Evolutionary conservation across 37 sponge, comb jelly and placozoan species (phyloP).

Genomic region (Chondrosia reniformis): DNA sequence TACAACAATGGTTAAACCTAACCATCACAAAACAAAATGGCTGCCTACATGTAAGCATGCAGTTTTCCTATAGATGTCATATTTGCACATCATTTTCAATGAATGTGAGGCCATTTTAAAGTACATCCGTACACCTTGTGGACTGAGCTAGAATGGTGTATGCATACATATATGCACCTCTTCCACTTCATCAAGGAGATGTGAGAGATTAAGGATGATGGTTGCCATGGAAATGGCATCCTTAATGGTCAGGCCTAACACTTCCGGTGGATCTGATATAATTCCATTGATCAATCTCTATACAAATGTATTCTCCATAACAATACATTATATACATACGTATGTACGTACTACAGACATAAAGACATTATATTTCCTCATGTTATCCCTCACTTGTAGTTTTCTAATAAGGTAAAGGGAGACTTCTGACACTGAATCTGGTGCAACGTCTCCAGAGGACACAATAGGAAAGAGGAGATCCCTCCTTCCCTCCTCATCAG

Average conservation of each 20-base stretch:
- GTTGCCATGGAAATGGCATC: not conserved
- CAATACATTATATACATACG: not conserved
- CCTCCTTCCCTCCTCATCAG: not conserved
- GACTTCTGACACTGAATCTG: not conserved
- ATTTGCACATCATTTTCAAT: no score
- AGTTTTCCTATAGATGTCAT: no score
- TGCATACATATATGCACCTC: not conserved
- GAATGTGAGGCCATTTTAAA: no score
- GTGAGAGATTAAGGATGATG: not conserved
- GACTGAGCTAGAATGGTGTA: not conserved
- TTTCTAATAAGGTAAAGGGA: not conserved
- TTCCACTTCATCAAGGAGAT: not conserved
- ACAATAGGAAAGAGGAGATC: not conserved
- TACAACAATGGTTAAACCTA: no score
- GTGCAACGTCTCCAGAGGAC: not conserved
- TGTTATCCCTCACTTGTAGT: not conserved
- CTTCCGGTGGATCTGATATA: not conserved
- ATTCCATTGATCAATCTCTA: not conserved
- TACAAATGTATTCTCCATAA: not conserved
- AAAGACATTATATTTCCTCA: not conserved
- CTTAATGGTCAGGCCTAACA: not conserved
- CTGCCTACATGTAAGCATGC: no score
- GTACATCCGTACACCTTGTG: no score
- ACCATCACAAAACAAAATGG: no score
- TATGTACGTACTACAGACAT: not conserved